Evolutionary conservation across 2,113 vertebrate species (phyloP).

Genomic region (Gadus chalcogrammus): DNA sequence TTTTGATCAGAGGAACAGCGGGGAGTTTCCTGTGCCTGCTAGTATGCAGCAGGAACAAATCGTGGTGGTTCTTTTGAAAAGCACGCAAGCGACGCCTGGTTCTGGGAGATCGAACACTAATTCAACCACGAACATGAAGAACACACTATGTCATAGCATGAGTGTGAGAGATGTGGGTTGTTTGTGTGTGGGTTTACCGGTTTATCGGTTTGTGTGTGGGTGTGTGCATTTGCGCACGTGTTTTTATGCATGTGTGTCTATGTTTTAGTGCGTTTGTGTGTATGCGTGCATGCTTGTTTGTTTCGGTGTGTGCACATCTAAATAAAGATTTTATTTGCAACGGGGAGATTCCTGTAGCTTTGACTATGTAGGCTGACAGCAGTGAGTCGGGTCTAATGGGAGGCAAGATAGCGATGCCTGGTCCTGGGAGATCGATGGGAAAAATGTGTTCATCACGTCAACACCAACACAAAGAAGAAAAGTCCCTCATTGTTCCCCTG

Average conservation of each 20-base stretch:
- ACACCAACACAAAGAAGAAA: neutral
- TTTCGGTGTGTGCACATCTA: no score
- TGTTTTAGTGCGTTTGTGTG: no score
- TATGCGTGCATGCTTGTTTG: no score
- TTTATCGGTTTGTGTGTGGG: no score
- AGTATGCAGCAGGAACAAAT: slow-evolving; percentile 21
- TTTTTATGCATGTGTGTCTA: no score
- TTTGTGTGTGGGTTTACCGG: no score
- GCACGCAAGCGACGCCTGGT: neutral
- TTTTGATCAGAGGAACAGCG: slow-evolving; percentile 41
- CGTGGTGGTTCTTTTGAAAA: slow-evolving; percentile 10
- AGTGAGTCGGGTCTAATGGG: slow-evolving; percentile 10
- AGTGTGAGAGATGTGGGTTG: no score
- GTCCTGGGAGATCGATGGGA: slow-evolving; percentile 34
- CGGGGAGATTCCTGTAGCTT: slow-evolving; percentile 23
- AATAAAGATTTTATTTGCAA: neutral
- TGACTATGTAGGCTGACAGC: slow-evolving; percentile 21
- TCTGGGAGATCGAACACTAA: slow-evolving; percentile 18
- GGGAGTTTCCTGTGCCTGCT: slow-evolving; percentile 23
- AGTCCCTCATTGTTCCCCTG: slow-evolving; percentile 25
- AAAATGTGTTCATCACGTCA: slow-evolving; percentile 2
- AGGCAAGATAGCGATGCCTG: neutral
- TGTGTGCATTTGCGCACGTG: no score
- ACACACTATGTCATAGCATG: no score
- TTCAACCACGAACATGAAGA: slow-evolving; percentile 1